These are phyloP conservation scores for Ophioderma brevispina DNA, from an alignment of 35 echinoderm and acorn worm species.

Conservation along the genomic window DNA sequence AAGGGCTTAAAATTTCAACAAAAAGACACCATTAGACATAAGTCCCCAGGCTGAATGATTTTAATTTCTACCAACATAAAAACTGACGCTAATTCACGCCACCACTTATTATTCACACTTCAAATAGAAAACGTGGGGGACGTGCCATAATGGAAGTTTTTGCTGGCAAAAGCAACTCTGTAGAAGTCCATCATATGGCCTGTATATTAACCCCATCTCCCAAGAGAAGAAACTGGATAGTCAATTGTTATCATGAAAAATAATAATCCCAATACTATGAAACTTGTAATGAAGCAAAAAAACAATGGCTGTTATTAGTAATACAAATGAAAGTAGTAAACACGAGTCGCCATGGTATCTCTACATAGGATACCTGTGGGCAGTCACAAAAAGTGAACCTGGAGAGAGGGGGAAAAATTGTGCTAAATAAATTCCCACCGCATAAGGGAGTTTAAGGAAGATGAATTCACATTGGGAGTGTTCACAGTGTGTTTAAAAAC, in stretches of 20 bases:
- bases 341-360: not conserved
- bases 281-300: slow-evolving; percentile 13
- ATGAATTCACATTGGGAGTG: too few species aligned
- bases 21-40: not conserved
- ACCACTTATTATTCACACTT: not conserved
- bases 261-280: not conserved
- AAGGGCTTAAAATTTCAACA: not conserved
- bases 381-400: not conserved
- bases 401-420: not conserved
- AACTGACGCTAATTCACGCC: not conserved
- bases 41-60: not conserved
- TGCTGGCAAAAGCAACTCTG: too few species aligned
- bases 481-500: too few species aligned
- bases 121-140: not conserved
- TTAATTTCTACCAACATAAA: not conserved
- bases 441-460: not conserved
- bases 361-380: not conserved
- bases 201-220: not conserved
- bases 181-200: not conserved
- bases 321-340: not conserved
- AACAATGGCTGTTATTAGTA: not conserved
- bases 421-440: not conserved
- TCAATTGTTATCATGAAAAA: not conserved
- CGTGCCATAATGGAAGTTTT: not conserved
- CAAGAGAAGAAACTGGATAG: not conserved